Percentiles rank a stretch among this genome's conserved stretches.
Conservation (phyloP, 64 coral and sea anemone species). For the Stichodactyla helianthus region DNA sequence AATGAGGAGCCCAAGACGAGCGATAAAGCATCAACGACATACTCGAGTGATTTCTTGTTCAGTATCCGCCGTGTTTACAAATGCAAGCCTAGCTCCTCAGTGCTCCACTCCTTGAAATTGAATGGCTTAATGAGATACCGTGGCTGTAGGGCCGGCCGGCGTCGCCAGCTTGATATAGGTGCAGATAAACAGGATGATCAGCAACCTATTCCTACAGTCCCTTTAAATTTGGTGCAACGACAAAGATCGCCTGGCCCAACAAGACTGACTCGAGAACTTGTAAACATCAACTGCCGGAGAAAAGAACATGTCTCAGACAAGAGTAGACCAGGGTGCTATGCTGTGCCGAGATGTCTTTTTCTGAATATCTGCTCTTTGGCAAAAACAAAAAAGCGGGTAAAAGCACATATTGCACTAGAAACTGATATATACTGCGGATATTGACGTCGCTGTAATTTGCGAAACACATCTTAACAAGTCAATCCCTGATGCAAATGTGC, state of each 20-base stretch:
- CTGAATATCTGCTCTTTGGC: conserved; percentile 50
- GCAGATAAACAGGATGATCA: too few relatives aligned
- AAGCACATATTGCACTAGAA: conserved; percentile 34
- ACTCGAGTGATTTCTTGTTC: neutral
- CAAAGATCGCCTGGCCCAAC: neutral
- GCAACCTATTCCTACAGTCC: too few relatives aligned
- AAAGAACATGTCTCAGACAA: neutral
- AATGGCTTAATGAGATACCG: neutral
- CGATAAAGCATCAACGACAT: neutral
- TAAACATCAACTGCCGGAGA: neutral
- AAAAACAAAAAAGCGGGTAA: conserved; percentile 57
- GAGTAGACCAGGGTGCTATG: neutral
- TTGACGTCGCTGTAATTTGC: conserved; percentile 29
- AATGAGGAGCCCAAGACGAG: neutral
- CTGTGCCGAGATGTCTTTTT: neutral
- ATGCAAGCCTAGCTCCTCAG: neutral
- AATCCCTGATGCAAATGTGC: conserved; percentile 4
- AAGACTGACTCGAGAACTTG: neutral
- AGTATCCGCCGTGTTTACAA: neutral
- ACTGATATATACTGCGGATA: conserved; percentile 31
- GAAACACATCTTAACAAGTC: conserved; percentile 37
- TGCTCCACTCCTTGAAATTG: neutral
- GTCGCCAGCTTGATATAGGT: neutral
- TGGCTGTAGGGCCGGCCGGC: neutral
- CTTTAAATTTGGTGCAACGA: too few relatives aligned